These are phyloP conservation scores for Acanthochromis polyacanthus DNA, from an alignment of 2,113 vertebrate genomes.

Conservation along the genomic window DNA sequence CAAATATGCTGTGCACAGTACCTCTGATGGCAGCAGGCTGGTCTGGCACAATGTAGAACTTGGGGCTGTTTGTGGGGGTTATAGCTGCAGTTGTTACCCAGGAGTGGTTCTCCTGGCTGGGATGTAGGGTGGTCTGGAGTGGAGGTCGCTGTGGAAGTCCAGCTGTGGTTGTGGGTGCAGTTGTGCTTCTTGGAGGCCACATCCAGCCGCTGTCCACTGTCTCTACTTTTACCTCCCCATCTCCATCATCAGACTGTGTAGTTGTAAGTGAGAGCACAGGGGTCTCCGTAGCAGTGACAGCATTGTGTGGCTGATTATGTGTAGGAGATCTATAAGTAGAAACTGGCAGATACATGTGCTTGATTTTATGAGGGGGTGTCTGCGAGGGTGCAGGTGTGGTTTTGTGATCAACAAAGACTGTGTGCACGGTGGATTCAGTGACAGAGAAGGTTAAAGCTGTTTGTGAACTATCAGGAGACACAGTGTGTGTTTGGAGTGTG, in stretches of 20 bases:
- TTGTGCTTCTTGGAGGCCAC: conserved; percentile 4
- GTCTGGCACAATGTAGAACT: conserved; percentile 78
- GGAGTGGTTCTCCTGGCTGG: not conserved
- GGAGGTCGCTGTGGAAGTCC: not conserved
- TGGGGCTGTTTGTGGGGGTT: conserved; percentile 40
- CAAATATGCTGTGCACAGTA: conserved; percentile 18
- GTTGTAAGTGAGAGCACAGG: conserved; percentile 13
- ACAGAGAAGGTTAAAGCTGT: not conserved
- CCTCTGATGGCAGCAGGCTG: conserved; percentile 75
- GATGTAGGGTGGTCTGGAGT: not conserved
- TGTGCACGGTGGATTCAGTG: not conserved
- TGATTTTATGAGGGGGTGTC: not conserved
- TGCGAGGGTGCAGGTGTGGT: not conserved
- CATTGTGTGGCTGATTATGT: not conserved
- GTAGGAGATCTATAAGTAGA: conserved; percentile 9
- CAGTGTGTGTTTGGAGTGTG: conserved; percentile 1
- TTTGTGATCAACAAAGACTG: not conserved
- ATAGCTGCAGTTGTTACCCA: not conserved
- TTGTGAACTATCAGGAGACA: not conserved
- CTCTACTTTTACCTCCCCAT: not conserved
- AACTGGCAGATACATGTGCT: not conserved
- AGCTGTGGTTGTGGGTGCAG: not conserved
- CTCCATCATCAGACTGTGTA: conserved; percentile 9
- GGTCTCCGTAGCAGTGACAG: not conserved
- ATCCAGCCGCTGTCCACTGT: not conserved